These are phyloP conservation scores for Indicator maculatus DNA, from an alignment of 2,113 vertebrate species.

Conservation along the genomic window DNA sequence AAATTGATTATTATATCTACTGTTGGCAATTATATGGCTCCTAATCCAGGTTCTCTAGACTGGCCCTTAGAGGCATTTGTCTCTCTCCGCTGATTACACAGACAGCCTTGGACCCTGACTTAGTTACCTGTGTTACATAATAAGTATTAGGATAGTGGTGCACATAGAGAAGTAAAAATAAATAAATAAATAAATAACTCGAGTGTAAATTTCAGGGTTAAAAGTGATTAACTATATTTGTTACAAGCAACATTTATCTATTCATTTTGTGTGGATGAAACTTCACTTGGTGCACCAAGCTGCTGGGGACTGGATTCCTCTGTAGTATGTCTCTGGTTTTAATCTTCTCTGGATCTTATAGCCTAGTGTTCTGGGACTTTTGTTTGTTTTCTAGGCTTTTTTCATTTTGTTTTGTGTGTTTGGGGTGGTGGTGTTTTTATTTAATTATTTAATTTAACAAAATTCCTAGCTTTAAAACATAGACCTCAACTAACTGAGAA, in stretches of 20 bases:
- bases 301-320: not conserved
- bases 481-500: not conserved
- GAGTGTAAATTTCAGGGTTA: not conserved
- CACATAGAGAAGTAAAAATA: not conserved
- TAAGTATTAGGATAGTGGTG: not conserved
- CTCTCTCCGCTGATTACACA: not conserved
- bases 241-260: not conserved
- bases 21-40: not conserved
- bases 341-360: not conserved
- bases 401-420: not conserved
- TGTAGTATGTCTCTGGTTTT: not conserved
- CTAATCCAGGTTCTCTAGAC: not conserved
- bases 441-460: not conserved
- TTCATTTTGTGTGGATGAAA: not conserved
- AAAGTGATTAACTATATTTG: not conserved
- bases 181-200: not conserved
- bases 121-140: not conserved
- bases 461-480: not conserved
- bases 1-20: not conserved
- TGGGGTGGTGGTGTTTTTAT: not conserved
- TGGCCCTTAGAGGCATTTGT: not conserved
- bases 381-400: not conserved
- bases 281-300: not conserved
- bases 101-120: not conserved
- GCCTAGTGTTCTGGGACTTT: fast-evolving